Evolutionary conservation across 2,113 vertebrate species (phyloP).

Genomic region (Sporophila hypoxantha): DNA sequence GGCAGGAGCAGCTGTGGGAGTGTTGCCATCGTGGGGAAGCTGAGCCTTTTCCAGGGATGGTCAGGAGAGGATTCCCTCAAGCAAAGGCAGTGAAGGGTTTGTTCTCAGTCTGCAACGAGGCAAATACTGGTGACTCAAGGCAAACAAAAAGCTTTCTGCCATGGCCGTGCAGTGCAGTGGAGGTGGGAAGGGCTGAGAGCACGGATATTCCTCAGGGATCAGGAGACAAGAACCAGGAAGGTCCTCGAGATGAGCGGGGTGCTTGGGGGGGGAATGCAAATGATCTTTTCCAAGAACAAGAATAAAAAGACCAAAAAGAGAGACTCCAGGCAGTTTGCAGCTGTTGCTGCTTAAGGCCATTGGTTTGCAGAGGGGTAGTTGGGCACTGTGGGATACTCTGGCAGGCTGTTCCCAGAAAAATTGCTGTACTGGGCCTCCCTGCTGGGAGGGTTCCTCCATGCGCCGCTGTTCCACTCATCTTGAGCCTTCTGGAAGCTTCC

Average conservation of each 20-base stretch:
- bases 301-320: conserved; percentile 18
- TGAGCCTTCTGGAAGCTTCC: conserved; percentile 89
- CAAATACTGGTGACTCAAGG: conserved; percentile 5
- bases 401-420: conserved; percentile 86
- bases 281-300: conserved; percentile 15
- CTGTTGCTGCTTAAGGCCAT: conserved; percentile 62
- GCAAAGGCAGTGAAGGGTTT: neutral
- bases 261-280: conserved; percentile 4
- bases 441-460: conserved; percentile 80
- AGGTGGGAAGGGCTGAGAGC: neutral
- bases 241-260: neutral
- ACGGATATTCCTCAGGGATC: neutral
- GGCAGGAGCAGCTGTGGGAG: neutral
- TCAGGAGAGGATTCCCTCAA: neutral
- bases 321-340: conserved; percentile 39
- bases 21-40: rapidly evolving
- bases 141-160: neutral
- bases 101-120: neutral
- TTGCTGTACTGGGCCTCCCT: conserved; percentile 82
- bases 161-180: neutral
- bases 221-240: neutral
- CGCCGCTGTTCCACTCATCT: conserved; percentile 84
- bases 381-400: conserved; percentile 89
- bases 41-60: neutral
- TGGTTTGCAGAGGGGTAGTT: conserved; percentile 76